Percentiles rank a stretch among this genome's conserved stretches.
Conservation (phyloP, 2,797 vertebrate species). For the Anolis apletophallus region DNA sequence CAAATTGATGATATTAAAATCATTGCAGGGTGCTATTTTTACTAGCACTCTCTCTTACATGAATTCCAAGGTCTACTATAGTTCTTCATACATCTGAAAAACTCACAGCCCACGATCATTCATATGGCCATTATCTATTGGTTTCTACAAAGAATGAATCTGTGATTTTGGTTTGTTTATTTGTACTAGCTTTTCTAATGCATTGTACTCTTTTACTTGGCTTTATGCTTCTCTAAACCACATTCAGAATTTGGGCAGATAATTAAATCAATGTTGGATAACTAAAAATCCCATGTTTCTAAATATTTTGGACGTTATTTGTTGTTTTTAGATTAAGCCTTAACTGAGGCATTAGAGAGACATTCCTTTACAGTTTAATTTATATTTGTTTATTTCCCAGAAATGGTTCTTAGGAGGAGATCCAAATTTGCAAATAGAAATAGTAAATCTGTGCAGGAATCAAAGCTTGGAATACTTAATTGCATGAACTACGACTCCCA, state of each 20-base stretch:
- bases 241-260: background rate
- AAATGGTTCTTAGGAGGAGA: background rate
- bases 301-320: background rate
- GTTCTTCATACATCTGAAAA: too few species aligned
- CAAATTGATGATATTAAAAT: too few species aligned
- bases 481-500: too few species aligned
- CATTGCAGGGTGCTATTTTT: too few species aligned
- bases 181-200: background rate
- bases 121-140: background rate
- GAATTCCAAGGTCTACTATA: too few species aligned
- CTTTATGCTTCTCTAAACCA: slow-evolving; percentile 9
- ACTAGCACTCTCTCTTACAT: too few species aligned
- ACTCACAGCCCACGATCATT: background rate
- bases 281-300: background rate
- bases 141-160: background rate
- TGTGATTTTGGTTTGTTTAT: background rate
- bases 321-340: background rate
- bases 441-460: background rate
- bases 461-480: background rate
- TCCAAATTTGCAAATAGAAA: background rate
- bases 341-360: background rate
- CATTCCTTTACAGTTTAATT: background rate
- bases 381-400: background rate
- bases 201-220: background rate
- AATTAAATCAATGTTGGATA: background rate